Base-by-base conservation (phyloP, 2,113 vertebrate genomes). In the Thryonomys swinderianus region DNA sequence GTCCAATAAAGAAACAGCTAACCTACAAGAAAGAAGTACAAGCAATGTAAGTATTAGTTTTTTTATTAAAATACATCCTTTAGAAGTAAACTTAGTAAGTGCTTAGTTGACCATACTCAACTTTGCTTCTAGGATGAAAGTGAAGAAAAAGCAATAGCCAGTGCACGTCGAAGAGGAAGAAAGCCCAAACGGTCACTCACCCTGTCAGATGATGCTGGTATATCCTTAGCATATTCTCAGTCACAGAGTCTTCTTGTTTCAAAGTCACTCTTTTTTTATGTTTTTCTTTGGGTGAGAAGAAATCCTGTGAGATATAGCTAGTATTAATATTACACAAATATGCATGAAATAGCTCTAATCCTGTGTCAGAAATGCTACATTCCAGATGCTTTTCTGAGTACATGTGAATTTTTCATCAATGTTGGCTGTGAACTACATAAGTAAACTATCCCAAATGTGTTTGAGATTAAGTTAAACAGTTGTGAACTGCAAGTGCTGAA, bases 201-300 rank as follows among this genome's bases (percentile, higher is more conserved):
- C 53, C 95, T 98, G 0, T 97, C 97, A 25, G 99, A 99, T 10
- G 99, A 99, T 55, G 96, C 98, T 30, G 99, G 99, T 99, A 98
- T 83, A 88, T 40, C 32, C 53, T 42, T 32, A n/a, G 45, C 23
- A 30, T 4, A 4, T 67, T 83, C 40, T 62, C 74, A 74, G 37
- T n/a, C 23, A 4, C 20, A 42, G 55, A 55, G 21, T 61, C 48
- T 81, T 34, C 27, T 1, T 81, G 12, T 85, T 82, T 92, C 76
- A 96, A 87, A 90, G 95, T 96, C 73, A 87, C 93, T 93, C 96
- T 90, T 82, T 62, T 53, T 32, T 30, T 34, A 92, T 95, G 51
- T 96, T 96, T 85, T 97, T 83, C 93, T 97, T 96, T 97, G 91
- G 45, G 40, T 93, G 73, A 86, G 95, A 93, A 78, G 66, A 93